Base-by-base conservation (phyloP, 2,113 vertebrate species). In the Protomyctophum bolini region DNA sequence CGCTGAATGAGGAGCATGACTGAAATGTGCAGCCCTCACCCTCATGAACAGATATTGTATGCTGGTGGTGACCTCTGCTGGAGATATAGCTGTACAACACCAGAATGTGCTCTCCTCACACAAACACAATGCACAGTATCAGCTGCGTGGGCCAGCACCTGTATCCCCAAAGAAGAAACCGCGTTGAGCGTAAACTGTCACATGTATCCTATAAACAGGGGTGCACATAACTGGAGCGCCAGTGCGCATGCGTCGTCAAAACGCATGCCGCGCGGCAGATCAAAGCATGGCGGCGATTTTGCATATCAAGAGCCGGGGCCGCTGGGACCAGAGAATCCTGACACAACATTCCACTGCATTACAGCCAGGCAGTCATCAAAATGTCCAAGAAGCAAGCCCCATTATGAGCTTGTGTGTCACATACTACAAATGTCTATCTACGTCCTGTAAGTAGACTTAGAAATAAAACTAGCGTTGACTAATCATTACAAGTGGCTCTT, bases 61-160 rank as follows among this genome's bases (percentile, higher is more conserved):
- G 66, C 21, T 21, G 21, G 45, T 79, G 82, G 83, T 72, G 54
- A 86, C 81, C 81, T 63, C 88, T 88, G 61, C 68, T 90, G 91
- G 86, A 11, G 3, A 14, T 11, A 50, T 10, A 51, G 65, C 58
- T 57, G 54, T 68, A 77, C 59, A 72, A 77, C 81, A 66, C 48
- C 41, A 12, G 29, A 29, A 48, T 46, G 4, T 4, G 28, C 9
- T 51, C 72, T 12, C 41, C 10, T 2, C 72, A 15, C 63, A 66
- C 3, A 70, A 29, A 33, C 33, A 2, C 55, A 47, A 2, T 58
- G 4, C 56, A 29, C 57, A 8, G 62, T 57, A 12, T 48, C 46
- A 7, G 41, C 15, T 15, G 52, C 71, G 54, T 45, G 21, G 21
- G 70, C 57, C 46, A 69, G 14, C 61, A 6, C 58, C 41, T 61